These are phyloP conservation scores for Centropristis striata DNA, from an alignment of 2,113 vertebrate species.

Conservation along the genomic window DNA sequence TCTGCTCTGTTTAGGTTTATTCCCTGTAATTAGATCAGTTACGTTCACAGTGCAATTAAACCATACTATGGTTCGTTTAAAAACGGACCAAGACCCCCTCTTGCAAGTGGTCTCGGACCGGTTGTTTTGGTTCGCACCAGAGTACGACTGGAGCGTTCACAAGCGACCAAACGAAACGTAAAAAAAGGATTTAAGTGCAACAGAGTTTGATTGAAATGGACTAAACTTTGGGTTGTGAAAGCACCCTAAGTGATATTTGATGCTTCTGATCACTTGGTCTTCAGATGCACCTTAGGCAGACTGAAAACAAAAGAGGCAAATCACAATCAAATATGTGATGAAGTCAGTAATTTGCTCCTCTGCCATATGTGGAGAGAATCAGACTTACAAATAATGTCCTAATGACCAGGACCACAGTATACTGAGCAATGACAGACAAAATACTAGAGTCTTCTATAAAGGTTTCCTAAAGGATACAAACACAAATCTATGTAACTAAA, in stretches of 20 bases:
- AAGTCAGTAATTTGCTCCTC: background rate
- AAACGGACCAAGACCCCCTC: too few relatives aligned
- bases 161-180: too few relatives aligned
- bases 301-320: background rate
- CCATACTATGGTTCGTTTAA: too few relatives aligned
- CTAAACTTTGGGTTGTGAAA: too few relatives aligned
- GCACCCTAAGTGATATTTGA: background rate
- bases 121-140: too few relatives aligned
- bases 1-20: too few relatives aligned
- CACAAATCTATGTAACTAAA: background rate
- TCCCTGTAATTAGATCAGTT: too few relatives aligned
- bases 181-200: too few relatives aligned
- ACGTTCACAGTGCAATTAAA: too few relatives aligned
- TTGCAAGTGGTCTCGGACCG: too few relatives aligned
- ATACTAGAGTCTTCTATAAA: background rate
- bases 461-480: constrained; percentile 4
- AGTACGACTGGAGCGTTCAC: too few relatives aligned
- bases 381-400: background rate
- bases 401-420: background rate
- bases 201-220: too few relatives aligned
- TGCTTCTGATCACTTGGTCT: background rate
- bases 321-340: background rate
- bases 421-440: constrained; percentile 15
- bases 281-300: constrained; percentile 7
- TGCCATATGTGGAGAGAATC: background rate